These are phyloP conservation scores for Coelopa pilipes DNA, from an alignment of 2,888 invertebrate genomes.

Conservation along the genomic window DNA sequence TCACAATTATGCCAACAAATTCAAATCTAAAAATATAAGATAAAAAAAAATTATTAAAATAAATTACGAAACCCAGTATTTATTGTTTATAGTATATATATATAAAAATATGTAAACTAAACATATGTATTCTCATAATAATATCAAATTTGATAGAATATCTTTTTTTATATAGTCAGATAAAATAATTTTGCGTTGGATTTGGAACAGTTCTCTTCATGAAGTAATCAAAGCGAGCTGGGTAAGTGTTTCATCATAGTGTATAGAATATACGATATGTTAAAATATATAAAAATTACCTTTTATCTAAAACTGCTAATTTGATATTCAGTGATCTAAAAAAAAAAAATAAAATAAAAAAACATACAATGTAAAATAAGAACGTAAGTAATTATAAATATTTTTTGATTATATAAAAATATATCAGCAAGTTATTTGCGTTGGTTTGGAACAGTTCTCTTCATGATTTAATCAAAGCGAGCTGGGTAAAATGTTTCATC, in stretches of 20 bases:
- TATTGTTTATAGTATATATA: too few species aligned
- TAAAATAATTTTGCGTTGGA: not conserved
- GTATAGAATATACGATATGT: not conserved
- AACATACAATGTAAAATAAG: not conserved
- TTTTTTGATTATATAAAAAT: not conserved
- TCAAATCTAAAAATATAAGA: too few species aligned
- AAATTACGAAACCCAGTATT: too few species aligned
- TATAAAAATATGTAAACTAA: too few species aligned
- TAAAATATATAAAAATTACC: not conserved
- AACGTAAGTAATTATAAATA: not conserved
- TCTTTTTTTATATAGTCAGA: not conserved
- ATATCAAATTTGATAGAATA: not conserved
- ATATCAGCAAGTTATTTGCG: slow-evolving; percentile 45
- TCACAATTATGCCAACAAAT: too few species aligned
- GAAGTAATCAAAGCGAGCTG: slow-evolving; percentile 57
- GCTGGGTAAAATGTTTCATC: slow-evolving; percentile 50
- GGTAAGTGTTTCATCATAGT: slow-evolving; percentile 41
- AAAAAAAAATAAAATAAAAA: slow-evolving; percentile 1
- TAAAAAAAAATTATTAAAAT: too few species aligned
- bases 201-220: slow-evolving; percentile 56
- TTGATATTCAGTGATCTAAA: too few species aligned
- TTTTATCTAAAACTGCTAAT: not conserved
- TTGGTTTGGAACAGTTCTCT: slow-evolving; percentile 54
- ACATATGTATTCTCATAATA: too few species aligned
- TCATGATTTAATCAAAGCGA: slow-evolving; percentile 56